Evolutionary conservation across 2,888 invertebrate genomes (phyloP).

Genomic region (Melanophora roralis): DNA sequence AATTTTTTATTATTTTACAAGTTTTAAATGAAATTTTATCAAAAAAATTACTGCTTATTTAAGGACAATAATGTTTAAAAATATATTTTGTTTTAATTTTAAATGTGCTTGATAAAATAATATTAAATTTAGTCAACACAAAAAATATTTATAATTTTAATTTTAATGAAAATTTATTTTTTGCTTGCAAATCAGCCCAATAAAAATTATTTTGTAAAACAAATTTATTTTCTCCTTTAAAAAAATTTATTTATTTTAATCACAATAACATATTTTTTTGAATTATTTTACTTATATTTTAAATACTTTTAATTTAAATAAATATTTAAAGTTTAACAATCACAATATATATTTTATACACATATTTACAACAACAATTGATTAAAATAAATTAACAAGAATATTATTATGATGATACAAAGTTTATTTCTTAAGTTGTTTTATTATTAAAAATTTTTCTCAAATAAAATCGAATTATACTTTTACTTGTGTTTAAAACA

Average conservation of each 20-base stretch:
- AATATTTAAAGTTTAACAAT: constrained; percentile 36
- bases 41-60: constrained; percentile 2
- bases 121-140: too few species aligned
- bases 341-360: constrained; percentile 41
- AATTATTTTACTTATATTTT: constrained; percentile 21
- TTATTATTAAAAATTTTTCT: constrained; percentile 21
- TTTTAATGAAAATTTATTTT: constrained; percentile 29
- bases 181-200: constrained; percentile 25
- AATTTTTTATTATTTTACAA: background rate
- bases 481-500: constrained; percentile 53
- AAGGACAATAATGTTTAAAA: background rate
- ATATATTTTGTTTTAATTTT: background rate
- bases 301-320: constrained; percentile 6
- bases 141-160: too few species aligned
- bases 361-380: constrained; percentile 42
- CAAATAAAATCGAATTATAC: constrained; percentile 55
- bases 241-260: constrained; percentile 41
- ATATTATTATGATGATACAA: constrained; percentile 45
- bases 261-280: constrained; percentile 13
- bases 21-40: background rate
- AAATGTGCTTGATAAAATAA: too few species aligned
- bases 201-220: constrained; percentile 26
- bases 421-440: constrained; percentile 56
- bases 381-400: constrained; percentile 30
- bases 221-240: constrained; percentile 2